A percentile compares a stretch with the other conserved stretches of the same genome.
Conservation (phyloP, 2,113 vertebrate genomes). For the Paratilapia polleni region DNA sequence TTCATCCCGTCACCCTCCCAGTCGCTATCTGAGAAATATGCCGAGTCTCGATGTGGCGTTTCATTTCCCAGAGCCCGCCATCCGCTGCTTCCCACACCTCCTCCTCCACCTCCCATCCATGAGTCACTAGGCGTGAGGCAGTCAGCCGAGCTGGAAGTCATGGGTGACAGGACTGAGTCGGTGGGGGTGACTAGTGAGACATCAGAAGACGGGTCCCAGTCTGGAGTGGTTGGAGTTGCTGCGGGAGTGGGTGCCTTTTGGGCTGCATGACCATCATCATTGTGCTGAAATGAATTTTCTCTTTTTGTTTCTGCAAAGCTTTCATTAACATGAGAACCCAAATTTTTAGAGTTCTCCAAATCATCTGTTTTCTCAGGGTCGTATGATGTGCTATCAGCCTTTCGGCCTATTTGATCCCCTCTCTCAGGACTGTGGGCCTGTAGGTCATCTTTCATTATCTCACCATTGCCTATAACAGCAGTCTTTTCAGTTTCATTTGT, state of each 20-base stretch:
- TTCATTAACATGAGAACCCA: background rate
- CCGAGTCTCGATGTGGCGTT: conserved; percentile 85
- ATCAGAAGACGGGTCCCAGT: conserved; percentile 70
- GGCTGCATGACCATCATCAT: background rate
- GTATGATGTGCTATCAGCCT: background rate
- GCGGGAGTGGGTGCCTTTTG: conserved; percentile 2
- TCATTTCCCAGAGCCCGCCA: conserved; percentile 83
- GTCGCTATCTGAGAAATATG: conserved; percentile 88
- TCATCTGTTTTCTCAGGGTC: conserved; percentile 2
- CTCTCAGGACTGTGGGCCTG: conserved; percentile 5
- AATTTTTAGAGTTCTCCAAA: conserved; percentile 29
- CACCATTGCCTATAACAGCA: conserved; percentile 44
- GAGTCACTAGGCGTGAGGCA: conserved; percentile 83
- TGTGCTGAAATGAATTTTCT: conserved; percentile 23
- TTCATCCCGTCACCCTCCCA: conserved; percentile 80
- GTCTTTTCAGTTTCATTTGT: conserved; percentile 24
- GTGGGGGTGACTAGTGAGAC: conserved; percentile 79
- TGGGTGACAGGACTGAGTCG: conserved; percentile 82
- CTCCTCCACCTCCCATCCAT: conserved; percentile 76
- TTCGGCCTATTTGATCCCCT: conserved; percentile 10
- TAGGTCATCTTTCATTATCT: conserved; percentile 45
- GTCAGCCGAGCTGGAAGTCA: conserved; percentile 81
- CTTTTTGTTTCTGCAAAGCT: conserved; percentile 8
- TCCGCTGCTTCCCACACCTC: conserved; percentile 73
- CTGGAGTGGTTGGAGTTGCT: conserved; percentile 63